Base-by-base conservation (phyloP, 2,113 vertebrate species). In the Cinclus cinclus region DNA sequence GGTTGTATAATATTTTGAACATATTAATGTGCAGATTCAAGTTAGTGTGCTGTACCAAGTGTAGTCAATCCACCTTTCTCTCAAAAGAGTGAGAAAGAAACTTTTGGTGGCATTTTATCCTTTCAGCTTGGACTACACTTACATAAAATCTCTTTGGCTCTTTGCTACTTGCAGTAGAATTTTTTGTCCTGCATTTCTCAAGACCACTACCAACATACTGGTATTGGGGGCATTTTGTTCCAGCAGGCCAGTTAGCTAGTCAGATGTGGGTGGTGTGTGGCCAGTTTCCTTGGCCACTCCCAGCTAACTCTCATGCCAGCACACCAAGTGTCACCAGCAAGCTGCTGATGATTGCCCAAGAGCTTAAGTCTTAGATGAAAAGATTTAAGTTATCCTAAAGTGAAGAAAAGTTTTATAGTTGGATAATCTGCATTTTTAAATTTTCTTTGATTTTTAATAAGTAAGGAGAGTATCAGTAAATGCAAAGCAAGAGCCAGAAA, bases 221-320 rank as follows among this genome's bases (percentile, higher is more conserved):
- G 35, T 35, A 58, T 17, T 33, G 71, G 41, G 87, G 39, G 24
- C 79, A 63, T 75, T 85, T 33, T 81, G 50, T 77, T 81, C 55
- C 46, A 69, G 41, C 41, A 59, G 27, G 7, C 1, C 0, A 14
- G 2, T 60, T 30, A 33, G 50, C n/a, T 70, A 77, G 30, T 65
- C 50, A 84, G 60, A n/a, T 59, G 50, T 49, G 74, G 31, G 62
- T 2, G 1, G 41, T 44, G 74, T 31, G 41, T 9, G 27, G 8
- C 24, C 19, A 12, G 21, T 90, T 83, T 80, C 53, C 67, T 65
- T 86, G 53, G 46, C 60, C 67, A 58, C 37, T 31, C 35, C 49
- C 3, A 0, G 30, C 50, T 73, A n/a, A 25, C 37, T 79, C 21
- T 88, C 33, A 50, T 0, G 0, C 60, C 42, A 75, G 33, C 46